Evolutionary conservation across 2,888 invertebrate species (phyloP), one percentile per base, ranked within the genome.

Genomic region (Cryptus armator): DNA sequence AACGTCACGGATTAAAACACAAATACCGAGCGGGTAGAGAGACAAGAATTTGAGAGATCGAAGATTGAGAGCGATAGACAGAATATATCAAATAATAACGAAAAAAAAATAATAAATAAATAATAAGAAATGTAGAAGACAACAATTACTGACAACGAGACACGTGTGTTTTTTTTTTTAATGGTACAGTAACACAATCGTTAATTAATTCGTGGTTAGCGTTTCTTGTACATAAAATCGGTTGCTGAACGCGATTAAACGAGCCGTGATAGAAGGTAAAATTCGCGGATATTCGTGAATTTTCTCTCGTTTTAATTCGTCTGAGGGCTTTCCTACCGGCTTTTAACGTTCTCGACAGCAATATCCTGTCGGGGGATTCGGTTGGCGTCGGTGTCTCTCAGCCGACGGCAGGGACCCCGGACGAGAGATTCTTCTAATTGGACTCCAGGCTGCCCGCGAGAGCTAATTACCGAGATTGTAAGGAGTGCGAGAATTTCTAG

Each of bases 1-100:
- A 88, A 90, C 87, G 88, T 87, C 86, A 89, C 85, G 88, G 85
- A 87, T 89, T 83, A 85, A 91, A 87, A 88, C 87, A 89, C 90
- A 90, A 82, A 90, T 91, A 94, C 93, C 92, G 92, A 94, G 94
- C 94, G 95, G 95, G 95, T 95, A 95, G 95, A 95, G 95, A 95
- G 95, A 93, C 90, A 84, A 92, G 81, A 91, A 90, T 87, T 83
- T 89, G 62, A 72, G 67, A 78, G 74, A 90, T 86, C 84, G 82
- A 87, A 89, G 87, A 89, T 89, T 68, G 67, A 74, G 79, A 83
- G 82, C 83, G 59, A 83, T 85, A 85, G 83, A 89, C 86, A 90
- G 87, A 89, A 90, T 67, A 24, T 14, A 59, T 64, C 62, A 56
- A 79, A 62, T 44, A 24, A 24, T 24, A 24, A 24, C 24, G 24